These are phyloP conservation scores for Deroplatys truncata DNA, from an alignment of 2,888 invertebrate species.

Conservation along the genomic window DNA sequence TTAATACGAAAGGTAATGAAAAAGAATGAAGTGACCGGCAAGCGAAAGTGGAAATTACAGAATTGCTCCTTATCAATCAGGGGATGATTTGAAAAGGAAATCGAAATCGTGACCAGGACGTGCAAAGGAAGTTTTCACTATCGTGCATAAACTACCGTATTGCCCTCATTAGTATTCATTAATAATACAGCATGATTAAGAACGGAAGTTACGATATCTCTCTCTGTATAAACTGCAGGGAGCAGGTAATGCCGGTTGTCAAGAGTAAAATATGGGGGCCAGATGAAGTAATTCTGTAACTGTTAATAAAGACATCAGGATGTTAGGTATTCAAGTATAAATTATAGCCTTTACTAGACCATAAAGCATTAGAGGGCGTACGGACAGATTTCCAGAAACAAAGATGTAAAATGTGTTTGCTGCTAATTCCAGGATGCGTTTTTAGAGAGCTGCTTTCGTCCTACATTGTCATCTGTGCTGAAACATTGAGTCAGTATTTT, in stretches of 20 bases:
- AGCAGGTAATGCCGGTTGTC: not conserved
- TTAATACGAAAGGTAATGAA: not conserved
- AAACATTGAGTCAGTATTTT: too few relatives aligned
- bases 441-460: too few relatives aligned
- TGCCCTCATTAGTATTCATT: not conserved
- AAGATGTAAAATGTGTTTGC: too few relatives aligned
- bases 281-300: too few relatives aligned
- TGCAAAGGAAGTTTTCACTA: not conserved
- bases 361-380: too few relatives aligned
- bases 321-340: too few relatives aligned
- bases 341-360: too few relatives aligned
- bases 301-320: too few relatives aligned
- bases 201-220: not conserved
- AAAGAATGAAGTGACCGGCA: not conserved
- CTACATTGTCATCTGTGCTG: too few relatives aligned
- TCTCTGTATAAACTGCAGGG: too few relatives aligned
- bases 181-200: not conserved
- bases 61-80: not conserved
- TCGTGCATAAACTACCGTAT: not conserved
- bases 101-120: not conserved
- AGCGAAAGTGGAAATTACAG: not conserved
- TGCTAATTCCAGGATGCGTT: too few relatives aligned
- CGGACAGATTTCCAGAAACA: too few relatives aligned
- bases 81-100: not conserved
- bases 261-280: not conserved